phyloP scores from a whole-genome alignment of 30 jellyfish, hydroid and myxozoan genomes.

The Calvadosia cruxmelitensis region DNA sequence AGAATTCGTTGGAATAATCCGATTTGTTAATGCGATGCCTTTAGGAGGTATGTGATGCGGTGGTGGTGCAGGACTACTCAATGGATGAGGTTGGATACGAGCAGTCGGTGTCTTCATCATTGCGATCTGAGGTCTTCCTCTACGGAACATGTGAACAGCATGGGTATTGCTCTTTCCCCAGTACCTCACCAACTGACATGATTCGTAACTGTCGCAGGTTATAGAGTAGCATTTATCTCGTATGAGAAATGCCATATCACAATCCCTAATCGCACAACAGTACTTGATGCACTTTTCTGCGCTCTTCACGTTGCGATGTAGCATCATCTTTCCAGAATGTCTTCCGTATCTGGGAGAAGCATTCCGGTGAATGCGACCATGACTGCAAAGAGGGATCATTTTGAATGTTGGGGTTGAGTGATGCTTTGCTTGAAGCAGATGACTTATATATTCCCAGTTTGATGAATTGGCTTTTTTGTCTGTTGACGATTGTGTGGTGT shows the following conservation, averaged over 20 bases:
- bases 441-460: constrained; percentile 24
- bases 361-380: constrained; percentile 33
- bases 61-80: not conserved
- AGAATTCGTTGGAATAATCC: not conserved
- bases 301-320: constrained; percentile 33
- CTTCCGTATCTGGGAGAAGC: constrained; percentile 41
- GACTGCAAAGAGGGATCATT: constrained; percentile 55
- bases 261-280: constrained; percentile 42
- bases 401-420: constrained; percentile 34
- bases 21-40: not conserved
- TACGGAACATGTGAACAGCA: constrained; percentile 29
- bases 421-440: constrained; percentile 27
- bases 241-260: constrained; percentile 42
- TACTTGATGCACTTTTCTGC: constrained; percentile 48
- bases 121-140: not conserved
- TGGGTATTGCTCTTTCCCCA: constrained; percentile 21
- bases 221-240: constrained; percentile 41
- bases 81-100: not conserved
- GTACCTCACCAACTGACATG: constrained; percentile 37
- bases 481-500: not conserved
- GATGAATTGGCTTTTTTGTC: not conserved
- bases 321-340: constrained; percentile 39
- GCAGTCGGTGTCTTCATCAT: not conserved
- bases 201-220: constrained; percentile 29
- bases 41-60: not conserved